A percentile compares a stretch with the other conserved stretches of the same genome.
Evolutionary conservation across 2,797 vertebrate genomes (phyloP).

Genomic region (Pachyuromys duprasi): DNA sequence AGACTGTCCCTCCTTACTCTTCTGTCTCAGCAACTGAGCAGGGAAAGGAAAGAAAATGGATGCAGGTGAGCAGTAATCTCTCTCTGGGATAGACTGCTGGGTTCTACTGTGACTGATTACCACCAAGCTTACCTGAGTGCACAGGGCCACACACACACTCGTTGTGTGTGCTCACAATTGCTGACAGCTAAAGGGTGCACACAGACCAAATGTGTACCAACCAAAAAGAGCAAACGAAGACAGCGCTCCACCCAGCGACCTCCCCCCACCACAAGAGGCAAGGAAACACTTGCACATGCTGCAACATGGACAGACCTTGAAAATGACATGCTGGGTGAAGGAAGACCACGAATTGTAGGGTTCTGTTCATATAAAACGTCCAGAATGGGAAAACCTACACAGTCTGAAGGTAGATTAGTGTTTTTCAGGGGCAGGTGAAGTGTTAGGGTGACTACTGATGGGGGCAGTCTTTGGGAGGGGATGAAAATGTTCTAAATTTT

Average conservation of each 20-base stretch:
- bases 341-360: accelerated
- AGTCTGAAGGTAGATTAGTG: not conserved
- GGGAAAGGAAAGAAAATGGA: not conserved
- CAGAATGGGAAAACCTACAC: not conserved
- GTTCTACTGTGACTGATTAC: accelerated
- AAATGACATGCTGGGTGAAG: accelerated
- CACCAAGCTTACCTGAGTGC: not conserved
- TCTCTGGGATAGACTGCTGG: not conserved
- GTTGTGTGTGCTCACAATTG: too few relatives aligned
- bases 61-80: not conserved
- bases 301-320: not conserved
- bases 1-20: not conserved
- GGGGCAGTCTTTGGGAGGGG: not conserved
- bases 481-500: not conserved
- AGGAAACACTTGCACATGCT: accelerated
- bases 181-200: not conserved
- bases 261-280: not conserved
- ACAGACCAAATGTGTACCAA: too few relatives aligned
- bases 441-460: too few relatives aligned
- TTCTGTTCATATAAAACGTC: accelerated
- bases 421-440: not conserved
- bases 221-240: not conserved
- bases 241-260: too few relatives aligned
- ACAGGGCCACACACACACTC: accelerated
- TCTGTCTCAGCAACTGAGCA: not conserved